Evolutionary conservation across 2,113 vertebrate genomes (phyloP).

Genomic region (Opisthocomus hoazin): DNA sequence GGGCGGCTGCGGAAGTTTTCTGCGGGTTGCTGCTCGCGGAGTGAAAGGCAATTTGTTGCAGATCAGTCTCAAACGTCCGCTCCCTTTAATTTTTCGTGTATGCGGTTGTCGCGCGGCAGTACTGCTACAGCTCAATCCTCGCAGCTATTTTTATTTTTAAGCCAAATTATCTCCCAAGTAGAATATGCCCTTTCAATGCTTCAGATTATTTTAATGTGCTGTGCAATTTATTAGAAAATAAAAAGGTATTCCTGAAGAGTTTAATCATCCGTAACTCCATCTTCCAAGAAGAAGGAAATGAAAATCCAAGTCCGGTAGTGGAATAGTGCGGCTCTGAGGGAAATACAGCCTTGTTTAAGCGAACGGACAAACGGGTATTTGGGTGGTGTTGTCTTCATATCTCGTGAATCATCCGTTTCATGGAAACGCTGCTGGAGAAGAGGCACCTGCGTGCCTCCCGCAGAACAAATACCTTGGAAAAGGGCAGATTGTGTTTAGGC

Average conservation of each 20-base stretch:
- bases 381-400: not conserved
- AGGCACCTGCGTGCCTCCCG: not conserved
- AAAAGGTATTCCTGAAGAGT: not conserved
- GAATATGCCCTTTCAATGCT: not conserved
- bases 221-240: not conserved
- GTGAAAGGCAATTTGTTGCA: not conserved
- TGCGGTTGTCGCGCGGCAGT: not conserved
- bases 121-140: not conserved
- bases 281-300: not conserved
- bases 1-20: not conserved
- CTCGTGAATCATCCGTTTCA: accelerated
- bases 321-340: accelerated
- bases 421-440: not conserved
- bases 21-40: not conserved
- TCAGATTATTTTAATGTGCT: not conserved
- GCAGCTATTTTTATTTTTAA: not conserved
- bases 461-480: accelerated
- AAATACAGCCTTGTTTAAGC: not conserved
- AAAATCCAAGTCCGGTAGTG: not conserved
- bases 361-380: too few species aligned
- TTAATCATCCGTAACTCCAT: not conserved
- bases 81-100: not conserved
- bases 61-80: not conserved
- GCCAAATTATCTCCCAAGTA: not conserved
- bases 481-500: not conserved